Conservation (phyloP, 2,797 vertebrate species). For the Ambastaia sidthimunki region DNA sequence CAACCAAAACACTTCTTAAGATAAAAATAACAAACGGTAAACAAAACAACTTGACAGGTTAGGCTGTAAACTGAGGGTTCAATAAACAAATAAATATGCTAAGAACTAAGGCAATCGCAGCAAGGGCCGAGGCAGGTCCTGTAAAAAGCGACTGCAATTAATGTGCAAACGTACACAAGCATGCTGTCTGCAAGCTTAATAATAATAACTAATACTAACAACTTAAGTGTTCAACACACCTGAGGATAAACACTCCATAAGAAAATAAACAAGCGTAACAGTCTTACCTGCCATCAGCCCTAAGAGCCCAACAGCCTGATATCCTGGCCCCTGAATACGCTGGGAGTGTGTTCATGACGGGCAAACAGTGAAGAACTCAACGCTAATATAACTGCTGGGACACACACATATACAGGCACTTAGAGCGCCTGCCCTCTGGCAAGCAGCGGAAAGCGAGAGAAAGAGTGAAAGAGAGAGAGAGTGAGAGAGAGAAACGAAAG, state of each 20-base stretch:
- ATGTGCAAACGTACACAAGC: background rate
- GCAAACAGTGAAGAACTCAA: conserved; percentile 48
- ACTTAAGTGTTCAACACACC: background rate
- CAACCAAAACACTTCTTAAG: background rate
- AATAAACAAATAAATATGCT: background rate
- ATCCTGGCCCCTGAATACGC: conserved; percentile 86
- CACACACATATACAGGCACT: conserved; percentile 44
- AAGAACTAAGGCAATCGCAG: background rate
- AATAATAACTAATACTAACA: too few species aligned
- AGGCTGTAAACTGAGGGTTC: background rate
- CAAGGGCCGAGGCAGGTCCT: background rate
- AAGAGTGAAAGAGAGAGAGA: conserved; percentile 46
- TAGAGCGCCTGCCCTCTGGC: conserved; percentile 60
- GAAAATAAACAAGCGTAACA: conserved; percentile 35
- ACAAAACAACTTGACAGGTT: conserved; percentile 9
- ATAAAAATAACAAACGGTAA: conserved; percentile 47
- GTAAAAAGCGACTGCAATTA: background rate
- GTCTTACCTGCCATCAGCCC: conserved; percentile 87
- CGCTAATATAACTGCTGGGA: conserved; percentile 58
- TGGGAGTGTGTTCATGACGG: conserved; percentile 84
- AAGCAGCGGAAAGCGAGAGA: conserved; percentile 11
- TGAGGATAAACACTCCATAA: background rate
- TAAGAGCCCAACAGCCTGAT: conserved; percentile 90
- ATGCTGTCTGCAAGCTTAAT: background rate
- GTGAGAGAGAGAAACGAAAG: conserved; percentile 21